Evolutionary conservation across 1,140 invertebrate genomes (phyloP), one percentile per base, ranked within the genome.

Genomic region (Mamestra configurata): DNA sequence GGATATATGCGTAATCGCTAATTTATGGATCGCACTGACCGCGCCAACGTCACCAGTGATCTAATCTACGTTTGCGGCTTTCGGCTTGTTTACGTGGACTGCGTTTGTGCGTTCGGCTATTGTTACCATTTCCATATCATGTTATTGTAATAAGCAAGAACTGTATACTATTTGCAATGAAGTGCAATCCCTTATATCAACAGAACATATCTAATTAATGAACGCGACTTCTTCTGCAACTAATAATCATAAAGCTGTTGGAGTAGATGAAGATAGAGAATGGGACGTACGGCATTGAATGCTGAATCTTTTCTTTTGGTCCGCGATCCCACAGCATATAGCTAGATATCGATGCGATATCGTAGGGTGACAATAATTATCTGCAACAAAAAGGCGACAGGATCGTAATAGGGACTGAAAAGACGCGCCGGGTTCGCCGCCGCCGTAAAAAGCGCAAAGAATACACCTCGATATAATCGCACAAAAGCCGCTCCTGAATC

Each of bases 401-500:
- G 84, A 86, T 82, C 86, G 90, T 91, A 92, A 92, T 93, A 91
- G 86, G 93, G 90, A 82, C 88, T 88, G 89, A 90, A 87, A 89
- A 83, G 90, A 82, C 82, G 84, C 85, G 88, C 85, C 83, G 80
- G 83, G 84, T 88, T 86, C 89, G 86, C 85, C 86, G 89, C 86
- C 86, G 86, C 91, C 89, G 90, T 94, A 94, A 93, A 93, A 93
- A 93, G 93, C 93, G 91, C 93, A 94, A 95, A 94, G 93, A 95
- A 94, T 95, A 94, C 93, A 93, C 91, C 93, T 94, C 92, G 93
- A 95, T 95, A 94, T 94, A 92, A 95, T 95, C 93, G 91, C 93
- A 95, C 93, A 95, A 95, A 94, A 88, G 90, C 91, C 92, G 90
- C 92, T 93, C 88, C 92, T 91, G 90, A 90, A 92, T 93, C 92